Conservation (phyloP, 1,140 invertebrate species). For the Lepidurus arcticus region DNA sequence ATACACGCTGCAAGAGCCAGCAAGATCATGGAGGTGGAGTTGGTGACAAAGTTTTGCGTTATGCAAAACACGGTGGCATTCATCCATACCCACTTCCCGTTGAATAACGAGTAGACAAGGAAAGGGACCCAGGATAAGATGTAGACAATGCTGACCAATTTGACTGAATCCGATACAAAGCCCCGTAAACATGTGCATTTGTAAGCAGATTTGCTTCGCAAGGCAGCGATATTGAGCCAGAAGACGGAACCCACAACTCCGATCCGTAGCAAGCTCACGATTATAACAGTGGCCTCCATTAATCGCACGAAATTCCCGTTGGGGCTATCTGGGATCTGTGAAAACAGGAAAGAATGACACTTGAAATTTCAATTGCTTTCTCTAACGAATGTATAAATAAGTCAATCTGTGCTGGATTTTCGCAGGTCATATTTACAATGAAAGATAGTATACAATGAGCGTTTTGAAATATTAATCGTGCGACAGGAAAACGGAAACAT, state of each 20-base stretch:
- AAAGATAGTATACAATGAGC: not conserved
- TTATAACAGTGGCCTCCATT: slow-evolving; percentile 33
- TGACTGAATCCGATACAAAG: slow-evolving; percentile 32
- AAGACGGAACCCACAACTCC: slow-evolving; percentile 29
- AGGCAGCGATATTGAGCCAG: slow-evolving; percentile 29
- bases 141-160: slow-evolving; percentile 35
- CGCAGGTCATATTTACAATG: not conserved
- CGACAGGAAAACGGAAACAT: slow-evolving; percentile 20
- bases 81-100: slow-evolving; percentile 35
- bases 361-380: not conserved
- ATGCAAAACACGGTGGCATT: slow-evolving; percentile 33
- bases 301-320: slow-evolving; percentile 23
- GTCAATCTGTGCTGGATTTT: not conserved
- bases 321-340: slow-evolving; percentile 23
- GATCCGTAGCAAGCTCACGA: slow-evolving; percentile 32
- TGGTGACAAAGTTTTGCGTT: slow-evolving; percentile 35
- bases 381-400: not conserved
- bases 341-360: not conserved
- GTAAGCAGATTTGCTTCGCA: not conserved
- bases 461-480: not conserved
- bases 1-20: slow-evolving; percentile 30
- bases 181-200: slow-evolving; percentile 31
- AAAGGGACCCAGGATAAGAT: slow-evolving; percentile 34
- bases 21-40: slow-evolving; percentile 34
- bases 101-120: slow-evolving; percentile 33